Conservation (phyloP, 2,797 vertebrate species). For the Furcifer pardalis region DNA sequence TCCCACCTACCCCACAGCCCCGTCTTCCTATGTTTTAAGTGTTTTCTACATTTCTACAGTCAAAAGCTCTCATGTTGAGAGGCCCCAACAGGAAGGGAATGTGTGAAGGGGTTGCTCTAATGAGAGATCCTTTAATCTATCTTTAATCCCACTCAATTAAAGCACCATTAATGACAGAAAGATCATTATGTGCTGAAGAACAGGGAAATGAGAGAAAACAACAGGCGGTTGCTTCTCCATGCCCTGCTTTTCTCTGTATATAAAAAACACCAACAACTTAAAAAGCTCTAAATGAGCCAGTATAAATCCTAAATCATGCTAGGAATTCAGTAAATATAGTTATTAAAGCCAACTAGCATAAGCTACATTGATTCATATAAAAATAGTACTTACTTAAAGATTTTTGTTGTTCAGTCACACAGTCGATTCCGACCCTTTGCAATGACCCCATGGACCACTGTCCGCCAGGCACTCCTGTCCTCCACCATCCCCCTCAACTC, state of each 20-base stretch:
- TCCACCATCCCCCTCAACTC: too few relatives aligned
- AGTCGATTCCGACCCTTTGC: too few relatives aligned
- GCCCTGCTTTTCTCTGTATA: constrained; percentile 25
- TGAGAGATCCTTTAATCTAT: constrained; percentile 76
- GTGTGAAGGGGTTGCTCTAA: constrained; percentile 64
- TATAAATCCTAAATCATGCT: constrained; percentile 9
- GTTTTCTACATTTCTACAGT: constrained; percentile 68
- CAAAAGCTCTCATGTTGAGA: constrained; percentile 70
- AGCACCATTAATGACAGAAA: constrained; percentile 72
- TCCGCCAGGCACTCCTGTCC: too few relatives aligned
- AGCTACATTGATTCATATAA: not conserved
- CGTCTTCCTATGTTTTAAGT: constrained; percentile 54
- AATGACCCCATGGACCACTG: too few relatives aligned
- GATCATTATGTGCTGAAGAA: constrained; percentile 71
- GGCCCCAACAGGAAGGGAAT: constrained; percentile 71
- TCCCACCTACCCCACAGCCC: not conserved
- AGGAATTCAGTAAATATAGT: not conserved
- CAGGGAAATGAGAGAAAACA: constrained; percentile 69
- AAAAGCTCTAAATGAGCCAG: constrained; percentile 7
- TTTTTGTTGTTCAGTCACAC: too few relatives aligned
- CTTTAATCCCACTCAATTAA: constrained; percentile 76
- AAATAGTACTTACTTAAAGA: not conserved
- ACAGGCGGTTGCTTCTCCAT: constrained; percentile 42
- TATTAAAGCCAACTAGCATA: not conserved
- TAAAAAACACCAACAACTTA: constrained; percentile 14